phyloP scores from a whole-genome alignment of 2,797 vertebrate genomes.

The Anguilla obscura region DNA sequence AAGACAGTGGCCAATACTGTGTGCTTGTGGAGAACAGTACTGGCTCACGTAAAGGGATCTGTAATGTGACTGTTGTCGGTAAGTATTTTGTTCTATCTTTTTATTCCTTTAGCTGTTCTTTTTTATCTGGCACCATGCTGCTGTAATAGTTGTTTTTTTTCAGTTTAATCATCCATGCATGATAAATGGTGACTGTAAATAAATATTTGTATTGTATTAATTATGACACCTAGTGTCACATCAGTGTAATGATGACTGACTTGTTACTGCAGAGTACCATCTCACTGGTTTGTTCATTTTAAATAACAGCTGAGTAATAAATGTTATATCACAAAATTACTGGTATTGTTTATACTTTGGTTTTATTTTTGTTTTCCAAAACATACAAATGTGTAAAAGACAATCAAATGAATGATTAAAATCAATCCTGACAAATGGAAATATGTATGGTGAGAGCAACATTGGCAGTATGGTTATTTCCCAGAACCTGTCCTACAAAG shows the following conservation, averaged over 20 bases:
- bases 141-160: background rate
- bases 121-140: background rate
- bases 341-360: background rate
- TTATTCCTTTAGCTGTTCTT: background rate
- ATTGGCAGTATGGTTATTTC: background rate
- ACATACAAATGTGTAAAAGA: background rate
- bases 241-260: background rate
- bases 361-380: background rate
- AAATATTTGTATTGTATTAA: background rate
- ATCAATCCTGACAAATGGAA: background rate
- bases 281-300: background rate
- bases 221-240: background rate
- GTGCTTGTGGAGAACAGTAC: constrained; percentile 86
- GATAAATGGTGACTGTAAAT: background rate
- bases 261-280: background rate
- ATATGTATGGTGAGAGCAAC: background rate
- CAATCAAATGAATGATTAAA: background rate
- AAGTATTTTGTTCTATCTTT: constrained; percentile 56
- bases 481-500: background rate
- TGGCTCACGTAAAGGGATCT: constrained; percentile 86
- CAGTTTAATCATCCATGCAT: too few relatives aligned
- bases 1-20: constrained; percentile 87
- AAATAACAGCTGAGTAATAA: background rate
- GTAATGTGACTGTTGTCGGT: constrained; percentile 92
- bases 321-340: background rate